Base-by-base conservation (phyloP, 35 echinoderm and acorn worm species). In the Stichopus chloronotus region DNA sequence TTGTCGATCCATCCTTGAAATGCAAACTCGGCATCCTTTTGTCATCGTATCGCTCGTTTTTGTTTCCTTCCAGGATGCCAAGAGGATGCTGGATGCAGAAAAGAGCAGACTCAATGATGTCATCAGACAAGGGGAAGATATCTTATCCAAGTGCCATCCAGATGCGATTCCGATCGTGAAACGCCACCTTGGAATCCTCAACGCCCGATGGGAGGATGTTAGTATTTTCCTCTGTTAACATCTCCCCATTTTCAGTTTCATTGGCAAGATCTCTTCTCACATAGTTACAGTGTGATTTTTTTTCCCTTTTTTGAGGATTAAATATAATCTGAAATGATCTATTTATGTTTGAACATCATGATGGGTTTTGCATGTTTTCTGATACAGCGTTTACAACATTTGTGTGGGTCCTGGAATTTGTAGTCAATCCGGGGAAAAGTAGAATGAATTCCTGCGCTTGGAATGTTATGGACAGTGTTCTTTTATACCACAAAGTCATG, bases 191-290 rank as follows among this genome's bases (percentile, higher is more conserved):
- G 96, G 95, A 20, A 95, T 99, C 9, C 95, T 99, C 4, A 93
- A 95, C 43, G 95, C 95, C 9, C 94, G 97, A 96, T 99, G 97
- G 97, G 97, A 96, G 65, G 97, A 99, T 90, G 94, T 99, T 53
- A 93, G 95, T 94, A 9, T 10, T 56, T 55, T 6, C 63, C 54
- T 69, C 8, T 21, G 60, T 59, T 12, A 19, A 9, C 53, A 19
- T 21, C 13, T 13, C 4, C 69, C 69, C 69, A 22, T 21, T 72
- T 13, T 16, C 22, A 72, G 69, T 72, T 13, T 72, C 69, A 72
- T 72, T 43, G 30, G 30, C 30, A 43, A 43, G 1, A 43, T 43
- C 30, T 43, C 30, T 43, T 43, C 30, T 43, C 30, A 43, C 30
- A 43, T 43, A 43, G 30, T 43, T 43, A 1, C 30, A 43, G 30